phyloP scores from a whole-genome alignment of 2,888 invertebrate species.

The Oxyscelio sp. region DNA sequence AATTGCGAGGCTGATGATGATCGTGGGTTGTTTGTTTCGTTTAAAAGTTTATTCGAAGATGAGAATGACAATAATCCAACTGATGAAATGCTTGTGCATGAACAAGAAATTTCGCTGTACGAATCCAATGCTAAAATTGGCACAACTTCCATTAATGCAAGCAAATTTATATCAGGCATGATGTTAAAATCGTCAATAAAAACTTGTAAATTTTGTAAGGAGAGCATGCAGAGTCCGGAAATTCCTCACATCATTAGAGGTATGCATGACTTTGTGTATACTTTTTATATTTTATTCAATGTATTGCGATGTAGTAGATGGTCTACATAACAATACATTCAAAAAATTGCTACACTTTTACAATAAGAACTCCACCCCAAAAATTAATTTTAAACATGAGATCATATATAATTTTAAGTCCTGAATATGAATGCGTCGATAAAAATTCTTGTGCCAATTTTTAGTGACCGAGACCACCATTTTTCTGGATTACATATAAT shows the following conservation, averaged over 20 bases:
- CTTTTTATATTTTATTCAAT: too few relatives aligned
- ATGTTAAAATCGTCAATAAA: neutral
- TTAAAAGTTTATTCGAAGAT: neutral
- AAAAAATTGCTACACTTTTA: too few relatives aligned
- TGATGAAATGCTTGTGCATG: neutral
- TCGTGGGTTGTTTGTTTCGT: neutral
- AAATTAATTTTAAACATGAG: too few relatives aligned
- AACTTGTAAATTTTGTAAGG: neutral
- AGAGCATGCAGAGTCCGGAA: neutral
- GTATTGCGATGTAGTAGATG: too few relatives aligned
- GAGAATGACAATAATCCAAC: neutral
- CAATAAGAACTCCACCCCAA: too few relatives aligned
- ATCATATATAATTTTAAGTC: too few relatives aligned
- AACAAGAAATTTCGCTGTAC: neutral
- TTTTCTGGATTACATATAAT: too few relatives aligned
- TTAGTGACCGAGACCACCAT: too few relatives aligned
- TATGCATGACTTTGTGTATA: neutral
- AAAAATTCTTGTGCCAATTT: too few relatives aligned
- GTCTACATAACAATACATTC: too few relatives aligned
- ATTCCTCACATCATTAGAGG: neutral
- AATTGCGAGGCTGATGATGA: slow-evolving; percentile 37
- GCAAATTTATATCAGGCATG: neutral
- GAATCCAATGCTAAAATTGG: neutral
- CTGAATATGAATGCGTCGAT: too few relatives aligned
- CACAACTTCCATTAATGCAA: neutral